Base-by-base conservation (phyloP, 2,888 invertebrate species). In the Eupithecia vulgata region DNA sequence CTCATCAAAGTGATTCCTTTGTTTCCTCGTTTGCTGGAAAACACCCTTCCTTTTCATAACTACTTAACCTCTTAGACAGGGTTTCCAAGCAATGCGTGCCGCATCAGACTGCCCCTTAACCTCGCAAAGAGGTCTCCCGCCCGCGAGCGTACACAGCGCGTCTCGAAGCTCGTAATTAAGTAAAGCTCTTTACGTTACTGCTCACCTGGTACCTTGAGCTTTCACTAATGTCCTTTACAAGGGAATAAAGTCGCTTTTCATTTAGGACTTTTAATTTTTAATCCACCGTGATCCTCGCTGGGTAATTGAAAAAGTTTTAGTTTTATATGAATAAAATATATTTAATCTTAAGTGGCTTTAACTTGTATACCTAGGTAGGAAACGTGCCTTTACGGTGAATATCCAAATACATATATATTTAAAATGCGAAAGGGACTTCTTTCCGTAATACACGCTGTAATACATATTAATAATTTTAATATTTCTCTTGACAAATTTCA, bases 111-210 rank as follows among this genome's bases (percentile, higher is more conserved):
- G 68, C 37, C 59, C 72, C 70, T 75, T 75, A 72, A 75, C 72
- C 69, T 35, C 62, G 82, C 79, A 78, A 82, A 84, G 84, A 84
- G 84, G 81, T 85, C 79, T 83, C 73, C 78, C 81, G 79, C 82
- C 80, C 81, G 82, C 77, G 80, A 84, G 83, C 86, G 84, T 83
- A 81, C 83, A 85, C 72, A 75, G 85, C 85, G 80, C 81, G 81
- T 80, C 83, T 82, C 83, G 83, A 78, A 82, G 81, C 84, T 83
- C 79, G 80, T 89, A 89, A 89, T 90, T 85, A 84, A 86, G 85
- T 88, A 88, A 88, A 86, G 86, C 85, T 87, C 83, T 89, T 86
- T 83, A 84, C 79, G 79, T 79, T 81, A 75, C 83, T 87, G 83
- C 80, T 82, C 81, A 82, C 85, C 83, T 84, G 82, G 81, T 81